Conservation (phyloP, 2,797 vertebrate genomes). For the Pristis pectinata region DNA sequence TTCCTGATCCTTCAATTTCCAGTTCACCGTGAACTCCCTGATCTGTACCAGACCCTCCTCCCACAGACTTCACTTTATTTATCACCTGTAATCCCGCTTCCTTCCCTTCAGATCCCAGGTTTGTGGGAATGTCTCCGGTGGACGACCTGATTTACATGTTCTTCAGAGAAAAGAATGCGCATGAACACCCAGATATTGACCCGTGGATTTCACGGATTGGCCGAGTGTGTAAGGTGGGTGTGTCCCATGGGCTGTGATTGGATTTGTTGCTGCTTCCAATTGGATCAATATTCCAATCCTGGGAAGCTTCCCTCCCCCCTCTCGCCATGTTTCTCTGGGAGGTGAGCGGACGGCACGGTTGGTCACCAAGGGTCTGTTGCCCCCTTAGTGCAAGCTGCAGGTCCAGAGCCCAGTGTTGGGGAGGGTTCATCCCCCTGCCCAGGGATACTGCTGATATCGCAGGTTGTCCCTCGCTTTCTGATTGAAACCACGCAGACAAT, state of each 20-base stretch:
- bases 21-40: neutral
- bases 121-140: neutral
- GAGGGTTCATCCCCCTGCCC: neutral
- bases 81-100: neutral
- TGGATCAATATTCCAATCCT: too few relatives aligned
- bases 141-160: neutral
- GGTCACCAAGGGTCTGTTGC: neutral
- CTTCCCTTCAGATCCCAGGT: neutral
- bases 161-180: neutral
- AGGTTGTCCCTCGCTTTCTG: too few relatives aligned
- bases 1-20: neutral
- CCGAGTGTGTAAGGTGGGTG: conserved; percentile 18
- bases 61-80: neutral
- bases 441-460: too few relatives aligned
- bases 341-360: neutral
- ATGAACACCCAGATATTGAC: neutral
- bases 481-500: too few relatives aligned
- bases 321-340: too few relatives aligned
- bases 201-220: conserved; percentile 18
- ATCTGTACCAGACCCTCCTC: neutral
- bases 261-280: neutral
- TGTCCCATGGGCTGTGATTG: neutral
- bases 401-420: neutral
- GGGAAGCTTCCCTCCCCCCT: neutral
- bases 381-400: neutral